Evolutionary conservation across 2,113 vertebrate species (phyloP).

Genomic region (Girardinichthys multiradiatus): DNA sequence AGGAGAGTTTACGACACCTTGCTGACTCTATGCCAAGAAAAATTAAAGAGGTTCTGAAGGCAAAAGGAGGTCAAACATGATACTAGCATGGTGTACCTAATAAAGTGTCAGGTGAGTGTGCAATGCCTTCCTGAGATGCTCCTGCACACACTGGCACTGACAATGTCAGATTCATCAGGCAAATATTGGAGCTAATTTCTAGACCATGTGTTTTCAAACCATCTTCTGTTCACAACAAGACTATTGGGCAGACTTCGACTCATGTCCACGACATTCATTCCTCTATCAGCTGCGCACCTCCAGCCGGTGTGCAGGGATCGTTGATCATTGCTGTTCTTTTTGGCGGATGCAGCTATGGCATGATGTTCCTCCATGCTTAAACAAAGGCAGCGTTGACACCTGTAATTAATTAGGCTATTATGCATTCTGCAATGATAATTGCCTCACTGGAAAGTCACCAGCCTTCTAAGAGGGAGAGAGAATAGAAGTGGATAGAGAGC

Average conservation of each 20-base stretch:
- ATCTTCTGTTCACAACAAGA: conserved; percentile 44
- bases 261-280: conserved; percentile 7
- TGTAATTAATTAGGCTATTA: conserved; percentile 99
- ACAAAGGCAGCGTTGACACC: conserved; percentile 96
- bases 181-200: conserved; percentile 67
- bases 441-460: conserved; percentile 99
- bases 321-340: conserved; percentile 75
- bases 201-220: conserved; percentile 63
- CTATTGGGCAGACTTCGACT: conserved; percentile 60
- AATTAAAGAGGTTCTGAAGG: not conserved
- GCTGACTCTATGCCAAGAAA: not conserved
- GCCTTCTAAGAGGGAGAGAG: conserved; percentile 86
- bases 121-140: conserved; percentile 47
- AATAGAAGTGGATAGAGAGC: conserved; percentile 83
- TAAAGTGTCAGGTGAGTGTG: not conserved
- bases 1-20: not conserved
- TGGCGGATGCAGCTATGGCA: conserved; percentile 86
- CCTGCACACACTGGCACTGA: conserved; percentile 25
- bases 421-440: conserved; percentile 99
- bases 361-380: conserved; percentile 91
- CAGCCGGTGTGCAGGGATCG: conserved; percentile 51
- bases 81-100: not conserved
- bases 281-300: conserved; percentile 53
- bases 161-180: conserved; percentile 64
- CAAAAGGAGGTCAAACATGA: not conserved